These are phyloP conservation scores for Chymomyza procnemis DNA, from an alignment of 2,888 invertebrate species.

Conservation along the genomic window DNA sequence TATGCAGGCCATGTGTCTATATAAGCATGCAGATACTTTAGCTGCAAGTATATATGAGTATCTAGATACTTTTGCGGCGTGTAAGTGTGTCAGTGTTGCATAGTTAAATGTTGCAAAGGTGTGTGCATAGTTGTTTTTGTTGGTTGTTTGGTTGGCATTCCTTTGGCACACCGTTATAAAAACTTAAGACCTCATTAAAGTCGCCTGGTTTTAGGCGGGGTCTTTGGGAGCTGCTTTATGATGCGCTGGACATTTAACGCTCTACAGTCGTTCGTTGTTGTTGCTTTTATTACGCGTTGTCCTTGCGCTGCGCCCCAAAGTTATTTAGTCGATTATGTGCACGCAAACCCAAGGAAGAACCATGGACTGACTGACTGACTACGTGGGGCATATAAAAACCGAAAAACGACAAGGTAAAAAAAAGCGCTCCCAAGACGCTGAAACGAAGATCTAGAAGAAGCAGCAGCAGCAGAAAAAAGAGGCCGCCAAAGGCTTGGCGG, in stretches of 20 bases:
- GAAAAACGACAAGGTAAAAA: background rate
- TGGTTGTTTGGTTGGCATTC: background rate
- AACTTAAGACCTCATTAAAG: conserved; percentile 69
- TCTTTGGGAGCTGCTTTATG: conserved; percentile 49
- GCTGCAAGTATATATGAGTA: too few species aligned
- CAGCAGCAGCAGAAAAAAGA: conserved; percentile 7
- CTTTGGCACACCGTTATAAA: conserved; percentile 53
- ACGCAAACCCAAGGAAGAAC: conserved; percentile 50
- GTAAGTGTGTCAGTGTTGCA: background rate
- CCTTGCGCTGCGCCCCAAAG: conserved; percentile 12
- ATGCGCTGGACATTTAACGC: conserved; percentile 62
- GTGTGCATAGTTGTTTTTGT: conserved; percentile 10
- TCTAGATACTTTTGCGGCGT: background rate
- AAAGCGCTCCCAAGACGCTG: conserved; percentile 19
- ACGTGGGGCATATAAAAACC: background rate
- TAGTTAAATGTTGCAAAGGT: conserved; percentile 12
- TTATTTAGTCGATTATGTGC: conserved; percentile 61
- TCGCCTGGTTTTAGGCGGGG: conserved; percentile 25
- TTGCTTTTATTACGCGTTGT: conserved; percentile 42
- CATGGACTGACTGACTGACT: too few species aligned
- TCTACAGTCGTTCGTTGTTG: conserved; percentile 17
- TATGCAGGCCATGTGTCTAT: background rate
- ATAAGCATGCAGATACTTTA: background rate
- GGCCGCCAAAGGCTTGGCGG: conserved; percentile 61
- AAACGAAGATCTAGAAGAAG: background rate